Evolutionary conservation across 1,140 invertebrate genomes (phyloP), one percentile per base, ranked within the genome.

Genomic region (Drosophila bifasciata): DNA sequence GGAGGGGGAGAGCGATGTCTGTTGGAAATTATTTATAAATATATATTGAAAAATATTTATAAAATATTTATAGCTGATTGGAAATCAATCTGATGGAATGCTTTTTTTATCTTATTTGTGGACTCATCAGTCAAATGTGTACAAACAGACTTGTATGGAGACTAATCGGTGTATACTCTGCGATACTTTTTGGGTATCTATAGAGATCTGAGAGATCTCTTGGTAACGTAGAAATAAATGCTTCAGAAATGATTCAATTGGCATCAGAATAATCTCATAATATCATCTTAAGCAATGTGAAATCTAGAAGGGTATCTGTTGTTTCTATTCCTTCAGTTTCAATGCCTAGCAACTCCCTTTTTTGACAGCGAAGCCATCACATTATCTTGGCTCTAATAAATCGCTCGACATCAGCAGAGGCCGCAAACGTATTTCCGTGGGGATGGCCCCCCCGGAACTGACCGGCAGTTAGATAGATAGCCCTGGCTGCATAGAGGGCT

Each of bases 321-420:
- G 11, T 13, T 5, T 1, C 11, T 5, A 11, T n/a, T n/a, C 3
- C 11, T 36, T 1, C 32, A 15, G 45, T 23, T 2, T 40, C 8
- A 0, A 25, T 16, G 19, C 59, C 41, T 43, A 50, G 36, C 45
- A 43, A 43, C 23, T 15, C 32, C 16, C 41, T 11, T 11, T 11
- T 32, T 11, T 53, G 40, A 52, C 46, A 25, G 21, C n/a, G n/a
- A n/a, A 48, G 17, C 13, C 49, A 46, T 68, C 64, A 68, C 64
- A 68, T 68, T 68, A 68, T 68, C 64, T 68, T 68, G 62, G 49
- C 62, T 49, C 67, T 68, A 68, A 68, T 68, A 68, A 68, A 68
- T 68, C 41, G 62, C 62, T 67, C 13, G 62, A 36, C 62, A 68
- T 68, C 64, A 68, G 62, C 64, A 68, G 51, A 68, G 51, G 61